Evolutionary conservation across 2,113 vertebrate species (phyloP), one percentile per base, ranked within the genome.

Genomic region (Passerina amoena): DNA sequence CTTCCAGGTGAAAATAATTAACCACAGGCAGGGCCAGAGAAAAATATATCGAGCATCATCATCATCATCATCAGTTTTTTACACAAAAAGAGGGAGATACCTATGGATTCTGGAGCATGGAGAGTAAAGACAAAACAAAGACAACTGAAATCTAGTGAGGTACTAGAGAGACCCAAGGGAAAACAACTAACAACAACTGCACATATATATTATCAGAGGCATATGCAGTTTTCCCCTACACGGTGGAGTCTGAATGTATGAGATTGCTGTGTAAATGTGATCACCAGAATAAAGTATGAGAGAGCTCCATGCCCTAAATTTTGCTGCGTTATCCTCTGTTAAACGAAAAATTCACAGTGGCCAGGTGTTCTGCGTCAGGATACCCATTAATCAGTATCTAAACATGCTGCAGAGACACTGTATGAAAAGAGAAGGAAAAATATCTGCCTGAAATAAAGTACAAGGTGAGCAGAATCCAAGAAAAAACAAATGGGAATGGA

Each of bases 371-470:
- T 33, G 40, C 93, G 70, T 27, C 90, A 85, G 48, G 10, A 13
- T 25, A 79, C 35, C n/a, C 84, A 91, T 94, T 72, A 94, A 90
- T 60, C 82, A 92, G 56, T 63, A 78, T 31, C 61, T 56, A 85
- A 79, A 48, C 37, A 75, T 12, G 13, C 48, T 93, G 53, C 73
- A 75, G 35, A 77, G 54, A 81, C 35, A 28, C 18, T 37, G 18
- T 10, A 68, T 23, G 18, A 79, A 84, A 89, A 84, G 31, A 59
- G 30, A 87, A 92, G 40, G 65, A 18, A 89, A 84, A 92, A 64
- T 3, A 30, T 44, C 56, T 63, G 38, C 84, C 33, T 70, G 85
- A 90, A 81, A 82, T 53, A 75, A 75, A 87, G 31, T 23, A 87
- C 11, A 25, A 87, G 75, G 48, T 37, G 28, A 84, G 56, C 20